A percentile compares a stretch with the other conserved stretches of the same genome.
These are phyloP conservation scores for Schizaphis graminum DNA, from an alignment of 2,888 invertebrate species.

Conservation along the genomic window DNA sequence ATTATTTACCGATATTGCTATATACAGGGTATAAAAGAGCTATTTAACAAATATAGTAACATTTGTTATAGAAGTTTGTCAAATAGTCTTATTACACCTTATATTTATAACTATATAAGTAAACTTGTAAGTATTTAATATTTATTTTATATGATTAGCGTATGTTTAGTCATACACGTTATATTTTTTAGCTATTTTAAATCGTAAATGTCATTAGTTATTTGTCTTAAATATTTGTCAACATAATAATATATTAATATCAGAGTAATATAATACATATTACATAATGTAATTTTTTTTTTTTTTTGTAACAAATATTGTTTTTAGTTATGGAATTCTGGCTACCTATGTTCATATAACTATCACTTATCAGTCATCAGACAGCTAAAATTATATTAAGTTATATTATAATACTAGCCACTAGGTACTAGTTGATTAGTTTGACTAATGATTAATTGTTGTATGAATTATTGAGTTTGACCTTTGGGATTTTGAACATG, in stretches of 20 bases:
- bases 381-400: background rate
- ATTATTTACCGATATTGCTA: no score
- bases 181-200: background rate
- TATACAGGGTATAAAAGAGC: no score
- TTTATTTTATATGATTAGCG: background rate
- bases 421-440: background rate
- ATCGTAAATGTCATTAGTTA: background rate
- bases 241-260: background rate
- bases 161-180: background rate
- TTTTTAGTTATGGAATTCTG: background rate
- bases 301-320: background rate
- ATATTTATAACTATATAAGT: no score
- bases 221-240: background rate
- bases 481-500: background rate
- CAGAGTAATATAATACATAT: background rate
- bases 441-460: background rate
- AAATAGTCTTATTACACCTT: no score
- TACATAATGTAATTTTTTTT: background rate
- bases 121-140: background rate
- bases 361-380: background rate
- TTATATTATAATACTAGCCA: background rate
- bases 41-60: no score
- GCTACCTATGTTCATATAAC: background rate
- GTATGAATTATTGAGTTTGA: background rate
- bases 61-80: no score